phyloP scores from a whole-genome alignment of 2,113 vertebrate genomes.

The Ictalurus punctatus region DNA sequence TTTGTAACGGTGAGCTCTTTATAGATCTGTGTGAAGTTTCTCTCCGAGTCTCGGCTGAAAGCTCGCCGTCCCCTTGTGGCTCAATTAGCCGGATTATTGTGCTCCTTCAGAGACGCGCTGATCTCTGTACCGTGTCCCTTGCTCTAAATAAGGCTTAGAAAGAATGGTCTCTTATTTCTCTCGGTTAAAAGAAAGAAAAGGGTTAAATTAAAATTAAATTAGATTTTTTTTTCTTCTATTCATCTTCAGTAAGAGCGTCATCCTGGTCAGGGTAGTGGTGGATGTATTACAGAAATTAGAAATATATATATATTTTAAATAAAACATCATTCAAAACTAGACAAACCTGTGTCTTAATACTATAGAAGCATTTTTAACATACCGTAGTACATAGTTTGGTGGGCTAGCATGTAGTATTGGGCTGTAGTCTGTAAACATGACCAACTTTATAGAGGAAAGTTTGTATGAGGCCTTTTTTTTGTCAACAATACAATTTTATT shows the following conservation, averaged over 20 bases:
- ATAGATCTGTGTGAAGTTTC: constrained; percentile 71
- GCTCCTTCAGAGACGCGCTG: constrained; percentile 80
- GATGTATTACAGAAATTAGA: background rate
- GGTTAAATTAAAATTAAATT: background rate
- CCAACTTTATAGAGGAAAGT: background rate
- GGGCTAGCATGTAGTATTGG: background rate
- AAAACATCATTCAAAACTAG: background rate
- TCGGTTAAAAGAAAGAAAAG: constrained; percentile 8
- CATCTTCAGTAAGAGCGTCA: no score
- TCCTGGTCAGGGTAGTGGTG: background rate
- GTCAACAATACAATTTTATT: background rate
- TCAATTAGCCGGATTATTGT: constrained; percentile 99
- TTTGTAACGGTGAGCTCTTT: constrained; percentile 70
- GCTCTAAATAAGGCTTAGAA: constrained; percentile 32
- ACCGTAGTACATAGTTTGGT: no score
- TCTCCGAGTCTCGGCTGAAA: constrained; percentile 75
- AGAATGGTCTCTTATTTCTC: constrained; percentile 34
- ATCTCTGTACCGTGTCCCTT: constrained; percentile 52
- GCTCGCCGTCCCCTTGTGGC: constrained; percentile 83
- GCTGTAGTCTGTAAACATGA: background rate
- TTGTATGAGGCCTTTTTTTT: background rate
- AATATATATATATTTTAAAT: background rate
- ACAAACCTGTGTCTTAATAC: background rate
- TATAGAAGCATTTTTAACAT: background rate
- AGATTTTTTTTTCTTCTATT: background rate